Percentiles rank a stretch among this genome's conserved stretches.
Conservation (phyloP, 2,797 vertebrate species). For the Bovichtus diacanthus region DNA sequence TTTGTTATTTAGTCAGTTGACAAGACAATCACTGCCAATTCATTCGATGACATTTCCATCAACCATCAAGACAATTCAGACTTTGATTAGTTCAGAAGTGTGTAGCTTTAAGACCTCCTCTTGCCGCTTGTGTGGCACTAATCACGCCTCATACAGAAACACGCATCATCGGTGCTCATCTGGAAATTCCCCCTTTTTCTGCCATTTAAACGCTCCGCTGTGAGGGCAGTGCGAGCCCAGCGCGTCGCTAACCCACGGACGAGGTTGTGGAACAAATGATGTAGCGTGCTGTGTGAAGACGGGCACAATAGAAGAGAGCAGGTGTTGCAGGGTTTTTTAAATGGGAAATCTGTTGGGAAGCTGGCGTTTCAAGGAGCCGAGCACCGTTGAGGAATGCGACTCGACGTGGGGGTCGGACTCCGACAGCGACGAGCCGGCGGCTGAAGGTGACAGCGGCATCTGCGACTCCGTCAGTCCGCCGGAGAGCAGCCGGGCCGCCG, state of each 20-base stretch:
- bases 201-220: conserved; percentile 72
- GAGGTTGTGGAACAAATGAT: conserved; percentile 38
- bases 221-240: conserved; percentile 4
- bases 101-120: conserved; percentile 36
- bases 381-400: conserved; percentile 96
- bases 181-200: conserved; percentile 74
- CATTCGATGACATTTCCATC: not conserved
- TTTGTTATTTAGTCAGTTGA: not conserved
- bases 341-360: conserved; percentile 95
- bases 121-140: conserved; percentile 35
- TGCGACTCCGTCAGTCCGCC: conserved; percentile 76
- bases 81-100: rapidly evolving
- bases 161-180: conserved; percentile 50
- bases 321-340: conserved; percentile 65
- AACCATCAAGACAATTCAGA: no score
- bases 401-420: conserved; percentile 97
- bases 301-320: conserved; percentile 16
- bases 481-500: conserved; percentile 70
- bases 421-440: conserved; percentile 84
- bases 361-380: conserved; percentile 94
- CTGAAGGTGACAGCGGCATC: conserved; percentile 78
- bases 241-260: no score
- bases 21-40: no score
- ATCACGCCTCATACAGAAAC: conserved; percentile 42
- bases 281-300: conserved; percentile 38